Evolutionary conservation across 2,797 vertebrate genomes (phyloP).

Genomic region (Anabacerthia variegaticeps): DNA sequence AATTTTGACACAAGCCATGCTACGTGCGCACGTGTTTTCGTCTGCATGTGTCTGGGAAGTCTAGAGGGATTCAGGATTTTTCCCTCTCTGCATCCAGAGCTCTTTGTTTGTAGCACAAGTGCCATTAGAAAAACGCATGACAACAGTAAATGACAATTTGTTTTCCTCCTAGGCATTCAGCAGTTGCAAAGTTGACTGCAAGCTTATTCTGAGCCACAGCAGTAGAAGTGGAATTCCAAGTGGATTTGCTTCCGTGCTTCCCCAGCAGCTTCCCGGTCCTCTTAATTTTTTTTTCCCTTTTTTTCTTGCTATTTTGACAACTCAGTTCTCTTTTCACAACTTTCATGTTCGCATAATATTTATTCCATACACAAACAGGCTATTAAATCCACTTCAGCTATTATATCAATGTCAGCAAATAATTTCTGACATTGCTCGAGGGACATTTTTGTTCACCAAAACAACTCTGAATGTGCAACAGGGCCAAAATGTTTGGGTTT

Average conservation of each 20-base stretch:
- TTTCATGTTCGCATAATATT: fast-evolving
- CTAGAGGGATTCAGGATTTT: neutral
- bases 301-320: neutral
- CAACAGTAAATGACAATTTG: neutral
- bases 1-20: neutral
- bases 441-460: neutral
- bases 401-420: neutral
- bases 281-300: neutral
- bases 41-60: neutral
- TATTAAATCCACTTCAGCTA: neutral
- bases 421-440: neutral
- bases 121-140: neutral
- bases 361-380: neutral
- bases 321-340: neutral
- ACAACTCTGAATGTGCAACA: neutral
- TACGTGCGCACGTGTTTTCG: neutral
- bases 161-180: neutral
- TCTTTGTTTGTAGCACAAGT: neutral
- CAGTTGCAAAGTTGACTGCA: neutral
- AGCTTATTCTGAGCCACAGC: neutral
- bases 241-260: neutral
- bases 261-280: neutral
- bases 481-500: neutral
- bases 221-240: neutral
- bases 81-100: neutral